Evolutionary conservation across 2,797 vertebrate genomes (phyloP).

Genomic region (Epinephelus awoara): DNA sequence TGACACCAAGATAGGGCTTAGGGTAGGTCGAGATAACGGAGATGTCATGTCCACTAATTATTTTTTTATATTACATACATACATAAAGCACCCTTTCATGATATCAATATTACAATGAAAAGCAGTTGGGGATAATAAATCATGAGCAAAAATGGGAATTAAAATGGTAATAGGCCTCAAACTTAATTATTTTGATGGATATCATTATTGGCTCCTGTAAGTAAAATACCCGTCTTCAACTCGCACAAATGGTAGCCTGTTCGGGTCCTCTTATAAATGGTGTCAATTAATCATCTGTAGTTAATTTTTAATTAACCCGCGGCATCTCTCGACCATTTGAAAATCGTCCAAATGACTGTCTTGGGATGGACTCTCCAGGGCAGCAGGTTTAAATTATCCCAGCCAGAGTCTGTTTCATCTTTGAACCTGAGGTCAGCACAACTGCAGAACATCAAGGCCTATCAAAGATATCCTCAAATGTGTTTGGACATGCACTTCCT

Average conservation of each 20-base stretch:
- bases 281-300: slow-evolving; percentile 79
- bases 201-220: slow-evolving; percentile 46
- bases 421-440: slow-evolving; percentile 70
- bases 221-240: slow-evolving; percentile 37
- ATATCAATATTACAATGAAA: slow-evolving; percentile 1
- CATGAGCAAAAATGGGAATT: slow-evolving; percentile 5
- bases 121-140: slow-evolving; percentile 30
- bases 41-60: neutral
- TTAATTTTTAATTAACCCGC: slow-evolving; percentile 80
- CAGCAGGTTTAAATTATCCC: slow-evolving; percentile 61
- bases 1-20: neutral
- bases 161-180: slow-evolving; percentile 28
- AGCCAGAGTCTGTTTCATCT: slow-evolving; percentile 66
- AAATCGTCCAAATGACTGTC: slow-evolving; percentile 76
- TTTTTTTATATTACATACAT: neutral
- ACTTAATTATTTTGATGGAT: slow-evolving; percentile 49
- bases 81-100: neutral
- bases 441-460: slow-evolving; percentile 48
- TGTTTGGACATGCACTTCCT: slow-evolving; percentile 36
- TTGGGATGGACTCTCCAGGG: slow-evolving; percentile 70
- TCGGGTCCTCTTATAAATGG: slow-evolving; percentile 62
- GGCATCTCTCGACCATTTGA: slow-evolving; percentile 72
- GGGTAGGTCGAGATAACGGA: neutral
- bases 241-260: slow-evolving; percentile 56
- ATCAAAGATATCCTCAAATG: slow-evolving; percentile 38